Evolutionary conservation across 2,888 invertebrate species (phyloP).

Genomic region (Acrobasis repandana): DNA sequence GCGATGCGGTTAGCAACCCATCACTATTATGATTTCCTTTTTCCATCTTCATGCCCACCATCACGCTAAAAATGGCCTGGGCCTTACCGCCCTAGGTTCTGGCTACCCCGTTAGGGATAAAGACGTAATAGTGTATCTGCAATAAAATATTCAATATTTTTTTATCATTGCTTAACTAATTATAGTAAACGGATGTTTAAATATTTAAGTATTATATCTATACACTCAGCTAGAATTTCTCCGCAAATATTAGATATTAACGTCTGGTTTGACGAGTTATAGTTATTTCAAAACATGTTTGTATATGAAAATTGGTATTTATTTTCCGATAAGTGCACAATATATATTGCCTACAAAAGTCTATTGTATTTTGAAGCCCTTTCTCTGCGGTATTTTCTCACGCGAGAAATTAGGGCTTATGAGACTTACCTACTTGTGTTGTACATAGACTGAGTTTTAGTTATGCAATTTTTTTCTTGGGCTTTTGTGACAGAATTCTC

Average conservation of each 20-base stretch:
- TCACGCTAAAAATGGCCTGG: too few relatives aligned
- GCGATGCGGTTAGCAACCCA: too few relatives aligned
- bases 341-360: not conserved
- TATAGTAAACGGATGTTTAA: not conserved
- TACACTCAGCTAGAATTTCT: constrained; percentile 5
- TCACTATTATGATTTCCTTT: too few relatives aligned
- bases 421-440: not conserved
- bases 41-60: too few relatives aligned
- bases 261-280: constrained; percentile 10
- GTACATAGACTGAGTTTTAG: too few relatives aligned
- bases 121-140: too few relatives aligned
- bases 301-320: constrained; percentile 5
- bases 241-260: not conserved
- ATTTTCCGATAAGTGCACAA: constrained; percentile 10
- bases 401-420: not conserved
- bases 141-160: too few relatives aligned
- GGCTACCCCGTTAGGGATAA: too few relatives aligned
- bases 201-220: not conserved
- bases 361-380: not conserved
- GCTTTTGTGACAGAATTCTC: too few relatives aligned
- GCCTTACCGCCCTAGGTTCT: too few relatives aligned
- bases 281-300: constrained; percentile 18
- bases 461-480: too few relatives aligned
- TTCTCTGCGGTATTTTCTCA: not conserved
- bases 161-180: too few relatives aligned